Evolutionary conservation across 2,797 vertebrate species (phyloP), one percentile per base, ranked within the genome.

Genomic region (Tinamus major): DNA sequence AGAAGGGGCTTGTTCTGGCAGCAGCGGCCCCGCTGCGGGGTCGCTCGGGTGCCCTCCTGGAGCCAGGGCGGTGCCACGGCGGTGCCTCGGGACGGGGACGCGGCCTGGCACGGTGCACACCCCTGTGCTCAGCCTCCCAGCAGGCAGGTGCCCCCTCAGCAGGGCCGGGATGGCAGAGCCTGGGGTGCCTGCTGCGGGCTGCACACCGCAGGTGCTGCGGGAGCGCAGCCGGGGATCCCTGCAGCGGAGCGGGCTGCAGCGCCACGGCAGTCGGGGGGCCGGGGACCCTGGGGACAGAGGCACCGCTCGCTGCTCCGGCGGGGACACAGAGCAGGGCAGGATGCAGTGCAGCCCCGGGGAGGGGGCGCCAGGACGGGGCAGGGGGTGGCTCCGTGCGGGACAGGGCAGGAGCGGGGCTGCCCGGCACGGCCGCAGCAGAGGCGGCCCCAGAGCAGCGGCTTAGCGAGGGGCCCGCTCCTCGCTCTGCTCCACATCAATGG

Each of bases 401-500:
- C 8, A 7, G 48, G 19, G n/a, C 29, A n/a, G 80, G 49, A 42
- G 55, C 23, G 5, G 37, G 58, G 31, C 41, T 41, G 41, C 41
- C 41, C 13, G 41, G 82, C 92, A 39, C 16, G 2, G 20, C 64
- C 16, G 62, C 70, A 89, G 77, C 69, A 86, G 44, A 26, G 79
- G 94, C 94, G 82, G 93, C 94, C 95, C 94, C 96, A 92, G 61
- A 93, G 94, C 94, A 92, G 92, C 95, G 95, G 96, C 97, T 97
- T 97, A 95, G 96, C 10, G 55, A 96, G 82, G 86, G 85, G 97
- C 97, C 98, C 97, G 97, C 96, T 98, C 98, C 98, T 98, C 98
- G 98, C 98, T 98, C 98, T 98, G 98, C 98, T 98, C 98, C 98
- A 98, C 98, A 98, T 98, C 98, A 98, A 98, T 98, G 97, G 98